Base-by-base conservation (phyloP, 2,113 vertebrate species). In the Otolemur garnettii region DNA sequence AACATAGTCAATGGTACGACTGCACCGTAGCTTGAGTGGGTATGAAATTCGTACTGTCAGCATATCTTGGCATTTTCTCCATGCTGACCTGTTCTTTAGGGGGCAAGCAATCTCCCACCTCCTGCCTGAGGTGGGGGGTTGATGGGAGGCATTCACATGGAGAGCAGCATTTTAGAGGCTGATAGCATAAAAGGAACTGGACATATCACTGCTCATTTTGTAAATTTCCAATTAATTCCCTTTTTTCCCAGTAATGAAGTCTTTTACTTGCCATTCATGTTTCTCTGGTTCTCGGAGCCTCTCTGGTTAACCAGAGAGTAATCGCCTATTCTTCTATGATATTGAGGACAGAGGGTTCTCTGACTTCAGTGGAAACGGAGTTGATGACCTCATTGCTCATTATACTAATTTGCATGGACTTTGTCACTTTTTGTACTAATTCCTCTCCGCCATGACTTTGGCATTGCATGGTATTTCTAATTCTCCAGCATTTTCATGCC, bases 1-100 rank as follows among this genome's bases (percentile, higher is more conserved):
- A 84, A 62, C 18, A 22, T 66, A 14, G 13, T 74, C 13, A 53
- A 8, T 2, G 14, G 13, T 33, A 53, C 15, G 19, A 7, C 4
- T 11, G 17, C 10, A 72, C 1, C 13, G 5, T 10, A 35, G 21
- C 7, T 1, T 33, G 28, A 26, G 12, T 42, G n/a, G 13, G 1
- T 45, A 5, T 33, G 1, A 55, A 93, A 17, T 2, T 19, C 50
- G 7, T 53, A 21, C 18, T 50, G 12, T 50, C 17, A 66, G 13
- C 11, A 42, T 59, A 5, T 59, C n/a, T 55, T 33, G 9, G 10
- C 22, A 14, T n/a, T 64, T 91, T 59, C 57, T 77, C 5, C 42
- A 64, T 6, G 0, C 30, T 30, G 38, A 21, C 24, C 15, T 55
- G 8, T 69, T 78, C 35, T 14, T 60, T 35, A 53, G 22, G 60